These are phyloP conservation scores for Bos javanicus DNA, from an alignment of 2,113 vertebrate genomes.

Conservation along the genomic window DNA sequence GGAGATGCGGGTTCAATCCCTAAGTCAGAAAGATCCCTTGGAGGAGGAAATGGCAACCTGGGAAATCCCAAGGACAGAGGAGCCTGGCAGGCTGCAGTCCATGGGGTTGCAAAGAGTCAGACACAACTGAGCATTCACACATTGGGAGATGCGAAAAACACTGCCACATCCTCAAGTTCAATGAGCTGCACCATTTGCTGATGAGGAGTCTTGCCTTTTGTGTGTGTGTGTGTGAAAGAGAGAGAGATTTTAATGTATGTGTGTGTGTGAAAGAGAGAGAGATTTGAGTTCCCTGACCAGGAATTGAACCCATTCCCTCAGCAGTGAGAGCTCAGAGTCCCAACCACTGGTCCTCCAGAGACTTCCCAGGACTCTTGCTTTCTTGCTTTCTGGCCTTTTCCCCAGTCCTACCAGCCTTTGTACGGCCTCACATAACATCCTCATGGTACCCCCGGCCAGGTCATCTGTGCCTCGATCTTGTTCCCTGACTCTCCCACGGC, in stretches of 20 bases:
- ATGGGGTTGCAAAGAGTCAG: background rate
- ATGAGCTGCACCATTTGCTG: background rate
- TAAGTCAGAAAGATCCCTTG: background rate
- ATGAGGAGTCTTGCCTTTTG: background rate
- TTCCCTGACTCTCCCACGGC: background rate
- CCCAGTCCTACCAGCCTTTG: background rate
- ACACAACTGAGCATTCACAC: background rate
- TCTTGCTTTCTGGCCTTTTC: background rate
- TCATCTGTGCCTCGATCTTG: background rate
- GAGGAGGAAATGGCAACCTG: background rate
- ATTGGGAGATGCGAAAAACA: rapidly evolving
- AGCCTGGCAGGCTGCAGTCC: background rate
- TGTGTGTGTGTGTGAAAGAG: background rate
- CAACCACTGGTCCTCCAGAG: background rate
- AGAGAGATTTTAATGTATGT: background rate
- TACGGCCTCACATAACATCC: no score
- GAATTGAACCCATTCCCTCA: background rate
- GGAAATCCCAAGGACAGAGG: background rate
- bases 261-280: no score
- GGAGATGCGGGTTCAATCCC: background rate
- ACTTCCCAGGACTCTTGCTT: background rate
- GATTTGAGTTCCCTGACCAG: background rate
- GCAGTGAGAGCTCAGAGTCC: background rate
- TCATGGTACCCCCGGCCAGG: background rate
- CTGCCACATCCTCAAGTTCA: background rate